Conservation (phyloP, 2,113 vertebrate genomes). For the Anser cygnoides region DNA sequence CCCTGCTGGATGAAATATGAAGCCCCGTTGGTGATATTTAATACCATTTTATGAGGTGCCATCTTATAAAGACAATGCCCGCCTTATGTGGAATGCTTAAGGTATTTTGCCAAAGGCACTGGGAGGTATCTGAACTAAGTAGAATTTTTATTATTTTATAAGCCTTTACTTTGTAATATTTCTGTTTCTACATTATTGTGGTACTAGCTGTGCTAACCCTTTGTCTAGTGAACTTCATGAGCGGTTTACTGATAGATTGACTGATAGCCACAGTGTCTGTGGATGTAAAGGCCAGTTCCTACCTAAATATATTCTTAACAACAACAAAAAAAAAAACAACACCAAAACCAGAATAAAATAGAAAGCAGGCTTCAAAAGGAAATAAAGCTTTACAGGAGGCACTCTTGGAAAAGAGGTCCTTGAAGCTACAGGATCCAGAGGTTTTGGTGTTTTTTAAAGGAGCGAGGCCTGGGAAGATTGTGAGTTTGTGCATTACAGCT, state of each 20-base stretch:
- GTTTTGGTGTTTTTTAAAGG: slow-evolving; percentile 55
- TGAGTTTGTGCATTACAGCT: slow-evolving; percentile 42
- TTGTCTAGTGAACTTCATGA: slow-evolving; percentile 76
- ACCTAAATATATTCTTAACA: slow-evolving; percentile 66
- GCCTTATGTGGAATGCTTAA: slow-evolving; percentile 87
- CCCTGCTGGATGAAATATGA: slow-evolving; percentile 90
- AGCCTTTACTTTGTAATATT: slow-evolving; percentile 92
- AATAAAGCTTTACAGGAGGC: slow-evolving; percentile 65
- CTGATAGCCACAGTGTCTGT: slow-evolving; percentile 70
- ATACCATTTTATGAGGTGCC: slow-evolving; percentile 96
- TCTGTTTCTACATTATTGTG: slow-evolving; percentile 86
- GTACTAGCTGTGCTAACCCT: slow-evolving; percentile 79
- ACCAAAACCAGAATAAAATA: not conserved
- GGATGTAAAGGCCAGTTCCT: slow-evolving; percentile 66
- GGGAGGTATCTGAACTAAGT: slow-evolving; percentile 86
- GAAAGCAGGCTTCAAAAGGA: slow-evolving; percentile 62
- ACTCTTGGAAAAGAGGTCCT: slow-evolving; percentile 51
- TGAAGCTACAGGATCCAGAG: slow-evolving; percentile 51
- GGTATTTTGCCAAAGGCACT: slow-evolving; percentile 85
- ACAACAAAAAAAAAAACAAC: not conserved
- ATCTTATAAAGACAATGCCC: slow-evolving; percentile 86
- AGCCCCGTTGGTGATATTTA: slow-evolving; percentile 90
- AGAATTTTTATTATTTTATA: slow-evolving; percentile 96
- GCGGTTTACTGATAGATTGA: slow-evolving; percentile 74
- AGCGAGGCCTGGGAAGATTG: slow-evolving; percentile 21